A percentile compares a stretch with the other conserved stretches of the same genome.
These are phyloP conservation scores for Coregonus ussuriensis DNA, from an alignment of 2,797 vertebrate genomes.

Conservation along the genomic window DNA sequence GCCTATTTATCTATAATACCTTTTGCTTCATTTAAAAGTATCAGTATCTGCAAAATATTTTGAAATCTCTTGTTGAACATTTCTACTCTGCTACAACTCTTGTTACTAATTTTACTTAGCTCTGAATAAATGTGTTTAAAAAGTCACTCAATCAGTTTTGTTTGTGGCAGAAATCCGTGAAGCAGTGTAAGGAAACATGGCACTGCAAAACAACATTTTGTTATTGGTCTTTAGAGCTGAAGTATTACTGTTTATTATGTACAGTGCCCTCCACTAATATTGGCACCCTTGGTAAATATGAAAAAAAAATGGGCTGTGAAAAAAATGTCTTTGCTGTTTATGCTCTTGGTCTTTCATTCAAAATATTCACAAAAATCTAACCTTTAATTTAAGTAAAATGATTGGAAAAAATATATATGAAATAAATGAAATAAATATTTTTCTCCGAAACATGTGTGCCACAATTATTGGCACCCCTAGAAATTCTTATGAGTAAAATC, in stretches of 20 bases:
- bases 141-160: neutral
- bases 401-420: no score
- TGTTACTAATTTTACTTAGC: slow-evolving; percentile 1
- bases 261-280: neutral
- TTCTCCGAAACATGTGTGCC: no score
- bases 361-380: no score
- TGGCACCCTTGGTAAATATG: no score
- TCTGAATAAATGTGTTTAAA: neutral
- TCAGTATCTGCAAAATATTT: neutral
- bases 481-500: no score
- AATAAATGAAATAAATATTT: no score
- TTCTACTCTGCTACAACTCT: neutral
- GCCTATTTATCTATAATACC: neutral
- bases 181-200: neutral
- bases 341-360: no score
- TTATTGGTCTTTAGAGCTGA: slow-evolving; percentile 10
- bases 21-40: neutral
- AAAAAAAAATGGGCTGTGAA: no score
- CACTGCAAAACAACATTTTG: neutral
- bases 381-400: no score
- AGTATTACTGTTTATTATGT: slow-evolving; percentile 24
- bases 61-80: neutral
- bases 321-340: no score
- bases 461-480: no score
- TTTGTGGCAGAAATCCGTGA: neutral